These are phyloP conservation scores for Eristalis tenax DNA, from an alignment of 2,888 invertebrate species.

Conservation along the genomic window DNA sequence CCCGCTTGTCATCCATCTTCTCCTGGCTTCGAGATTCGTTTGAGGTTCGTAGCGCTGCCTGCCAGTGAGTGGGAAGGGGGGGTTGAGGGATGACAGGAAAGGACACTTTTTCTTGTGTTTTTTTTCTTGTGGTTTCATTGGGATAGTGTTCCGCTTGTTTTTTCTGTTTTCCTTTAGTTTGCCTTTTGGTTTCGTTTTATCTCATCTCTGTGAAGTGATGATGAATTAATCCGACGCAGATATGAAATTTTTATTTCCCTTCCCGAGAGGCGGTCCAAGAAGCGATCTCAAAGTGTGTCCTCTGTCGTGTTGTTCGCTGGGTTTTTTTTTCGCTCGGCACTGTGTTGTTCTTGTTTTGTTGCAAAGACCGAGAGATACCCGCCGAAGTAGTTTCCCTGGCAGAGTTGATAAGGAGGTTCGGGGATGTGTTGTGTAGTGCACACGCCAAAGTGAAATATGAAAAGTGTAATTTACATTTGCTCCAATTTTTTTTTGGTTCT, in stretches of 20 bases:
- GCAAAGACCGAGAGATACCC: constrained; percentile 51
- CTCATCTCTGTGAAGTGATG: constrained; percentile 65
- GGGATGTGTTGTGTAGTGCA: constrained; percentile 4
- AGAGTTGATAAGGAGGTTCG: constrained; percentile 56
- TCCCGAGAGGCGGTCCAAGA: constrained; percentile 55
- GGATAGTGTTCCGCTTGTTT: constrained; percentile 27
- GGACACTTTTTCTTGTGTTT: constrained; percentile 46
- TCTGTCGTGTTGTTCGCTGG: constrained; percentile 32
- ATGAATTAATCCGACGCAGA: constrained; percentile 72
- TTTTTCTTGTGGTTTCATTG: constrained; percentile 23
- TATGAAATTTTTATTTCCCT: constrained; percentile 61
- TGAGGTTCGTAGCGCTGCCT: constrained; percentile 17
- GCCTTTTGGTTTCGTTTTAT: constrained; percentile 13
- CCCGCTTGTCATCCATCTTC: constrained; percentile 6
- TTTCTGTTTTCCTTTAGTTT: constrained; percentile 3
- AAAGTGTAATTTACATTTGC: constrained; percentile 72
- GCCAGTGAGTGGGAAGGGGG: neutral
- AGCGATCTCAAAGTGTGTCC: constrained; percentile 57
- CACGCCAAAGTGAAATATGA: constrained; percentile 71
- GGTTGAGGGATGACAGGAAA: neutral
- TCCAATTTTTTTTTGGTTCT: constrained; percentile 26
- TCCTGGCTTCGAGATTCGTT: constrained; percentile 5
- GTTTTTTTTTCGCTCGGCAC: constrained; percentile 4
- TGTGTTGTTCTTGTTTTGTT: constrained; percentile 1
- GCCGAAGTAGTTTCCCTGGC: constrained; percentile 64